Base-by-base conservation (phyloP, 2,888 invertebrate genomes). In the Dicyrtomina minuta region DNA sequence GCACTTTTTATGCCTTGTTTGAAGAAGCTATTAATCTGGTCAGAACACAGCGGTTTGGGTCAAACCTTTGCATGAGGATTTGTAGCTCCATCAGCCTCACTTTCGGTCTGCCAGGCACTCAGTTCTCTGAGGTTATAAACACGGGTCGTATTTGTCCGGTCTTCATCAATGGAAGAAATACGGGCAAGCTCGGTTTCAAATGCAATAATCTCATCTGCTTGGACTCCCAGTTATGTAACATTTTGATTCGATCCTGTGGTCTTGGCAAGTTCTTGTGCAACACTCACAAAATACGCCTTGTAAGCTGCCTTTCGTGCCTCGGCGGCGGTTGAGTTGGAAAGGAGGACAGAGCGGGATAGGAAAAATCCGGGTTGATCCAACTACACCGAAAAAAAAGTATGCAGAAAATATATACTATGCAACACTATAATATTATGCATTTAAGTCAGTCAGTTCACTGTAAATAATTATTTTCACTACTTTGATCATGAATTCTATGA, bases 1-100 rank as follows among this genome's bases (percentile, higher is more conserved):
- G n/a, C n/a, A n/a, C n/a, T n/a, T 91, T 79, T 88, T 88, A 75
- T 87, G 82, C 0, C n/a, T n/a, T n/a, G n/a, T n/a, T n/a, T n/a
- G n/a, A n/a, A n/a, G n/a, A n/a, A n/a, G n/a, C n/a, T n/a, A n/a
- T n/a, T n/a, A n/a, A n/a, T n/a, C n/a, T n/a, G n/a, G n/a, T n/a
- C n/a, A n/a, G n/a, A n/a, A n/a, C n/a, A n/a, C n/a, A n/a, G n/a
- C n/a, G n/a, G n/a, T n/a, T n/a, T n/a, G n/a, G n/a, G n/a, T n/a
- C n/a, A n/a, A n/a, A n/a, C 88, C 80, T 44, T 66, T 12, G 64
- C 68, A 56, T 62, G 41, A 3, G 62, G 58, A 39, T 74, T 75
- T 12, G 74, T 72, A 55, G 70, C 60, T 12, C 69, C 41, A 41
- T 74, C 72, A 64, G 74, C 74, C 43, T 56, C 71, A 8, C n/a